These are phyloP conservation scores for Myotis daubentonii DNA, from an alignment of 2,797 vertebrate species.

Conservation along the genomic window DNA sequence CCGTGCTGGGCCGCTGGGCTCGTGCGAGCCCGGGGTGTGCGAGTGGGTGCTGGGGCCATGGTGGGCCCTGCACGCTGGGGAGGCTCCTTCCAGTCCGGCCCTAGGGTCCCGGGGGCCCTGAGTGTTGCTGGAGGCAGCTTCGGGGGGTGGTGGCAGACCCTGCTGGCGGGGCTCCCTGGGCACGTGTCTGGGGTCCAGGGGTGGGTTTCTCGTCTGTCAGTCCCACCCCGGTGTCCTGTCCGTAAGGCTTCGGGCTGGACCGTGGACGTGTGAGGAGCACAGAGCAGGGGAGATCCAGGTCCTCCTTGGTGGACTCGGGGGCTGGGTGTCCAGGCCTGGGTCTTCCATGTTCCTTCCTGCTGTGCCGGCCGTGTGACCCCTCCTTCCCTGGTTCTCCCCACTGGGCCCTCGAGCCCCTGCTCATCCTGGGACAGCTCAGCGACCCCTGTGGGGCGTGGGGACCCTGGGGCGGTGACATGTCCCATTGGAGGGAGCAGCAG, in stretches of 20 bases:
- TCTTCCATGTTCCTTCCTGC: not conserved
- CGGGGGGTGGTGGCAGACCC: not conserved
- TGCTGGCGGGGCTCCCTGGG: not conserved
- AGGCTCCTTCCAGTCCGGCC: not conserved
- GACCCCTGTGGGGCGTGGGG: accelerated
- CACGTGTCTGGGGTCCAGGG: not conserved
- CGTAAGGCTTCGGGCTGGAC: not conserved
- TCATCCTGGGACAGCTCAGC: not conserved
- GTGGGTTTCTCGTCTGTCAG: not conserved
- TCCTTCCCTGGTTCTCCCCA: not conserved
- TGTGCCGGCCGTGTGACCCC: too few species aligned
- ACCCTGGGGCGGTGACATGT: not conserved
- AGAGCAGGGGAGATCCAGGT: not conserved
- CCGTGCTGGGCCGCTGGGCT: not conserved
- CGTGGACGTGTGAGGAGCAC: not conserved
- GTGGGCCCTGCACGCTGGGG: not conserved
- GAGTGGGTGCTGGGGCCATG: too few species aligned
- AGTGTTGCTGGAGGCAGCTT: not conserved
- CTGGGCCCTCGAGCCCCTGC: not conserved
- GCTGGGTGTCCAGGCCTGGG: not conserved
- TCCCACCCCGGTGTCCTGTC: not conserved
- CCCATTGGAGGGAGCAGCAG: accelerated
- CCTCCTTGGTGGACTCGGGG: not conserved
- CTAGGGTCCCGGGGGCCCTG: not conserved
- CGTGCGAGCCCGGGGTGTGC: too few species aligned